Conservation (phyloP, 2,888 invertebrate genomes). For the Tenthredo distinguenda region DNA sequence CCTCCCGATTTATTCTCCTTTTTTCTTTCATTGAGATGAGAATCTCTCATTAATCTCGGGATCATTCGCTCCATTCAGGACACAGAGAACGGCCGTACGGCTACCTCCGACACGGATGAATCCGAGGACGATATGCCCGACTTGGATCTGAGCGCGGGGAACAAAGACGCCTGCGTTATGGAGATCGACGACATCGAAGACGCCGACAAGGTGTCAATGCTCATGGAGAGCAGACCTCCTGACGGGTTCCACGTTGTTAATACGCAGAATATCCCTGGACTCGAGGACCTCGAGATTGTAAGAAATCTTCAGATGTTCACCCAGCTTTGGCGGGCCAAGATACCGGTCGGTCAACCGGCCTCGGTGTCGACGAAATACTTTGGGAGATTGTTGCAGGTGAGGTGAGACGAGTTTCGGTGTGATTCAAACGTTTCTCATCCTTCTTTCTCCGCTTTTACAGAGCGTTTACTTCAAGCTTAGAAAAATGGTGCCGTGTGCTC, state of each 20-base stretch:
- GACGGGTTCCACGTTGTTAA: slow-evolving; percentile 90
- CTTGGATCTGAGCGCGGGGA: slow-evolving; percentile 85
- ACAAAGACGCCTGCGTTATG: slow-evolving; percentile 89
- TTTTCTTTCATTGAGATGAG: neutral
- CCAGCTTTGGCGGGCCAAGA: slow-evolving; percentile 88
- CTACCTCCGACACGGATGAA: slow-evolving; percentile 82
- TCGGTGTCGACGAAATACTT: slow-evolving; percentile 80
- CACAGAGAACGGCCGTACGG: slow-evolving; percentile 73
- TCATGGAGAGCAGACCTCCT: slow-evolving; percentile 88
- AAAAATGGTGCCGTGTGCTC: slow-evolving; percentile 91
- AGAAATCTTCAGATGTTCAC: slow-evolving; percentile 91
- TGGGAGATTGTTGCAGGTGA: slow-evolving; percentile 80
- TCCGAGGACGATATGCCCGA: slow-evolving; percentile 85
- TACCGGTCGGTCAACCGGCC: slow-evolving; percentile 79
- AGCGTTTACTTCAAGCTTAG: slow-evolving; percentile 93
- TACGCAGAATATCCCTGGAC: slow-evolving; percentile 87
- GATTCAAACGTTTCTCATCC: neutral
- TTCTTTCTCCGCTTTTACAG: slow-evolving; percentile 68
- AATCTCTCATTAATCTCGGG: neutral
- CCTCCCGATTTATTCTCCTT: neutral
- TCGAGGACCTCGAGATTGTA: slow-evolving; percentile 84
- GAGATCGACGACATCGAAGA: slow-evolving; percentile 93
- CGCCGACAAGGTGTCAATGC: slow-evolving; percentile 86
- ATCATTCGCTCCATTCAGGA: slow-evolving; percentile 64
- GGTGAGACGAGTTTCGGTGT: neutral